Conservation (phyloP, 2,797 vertebrate species). For the Ptychadena robeensis region DNA sequence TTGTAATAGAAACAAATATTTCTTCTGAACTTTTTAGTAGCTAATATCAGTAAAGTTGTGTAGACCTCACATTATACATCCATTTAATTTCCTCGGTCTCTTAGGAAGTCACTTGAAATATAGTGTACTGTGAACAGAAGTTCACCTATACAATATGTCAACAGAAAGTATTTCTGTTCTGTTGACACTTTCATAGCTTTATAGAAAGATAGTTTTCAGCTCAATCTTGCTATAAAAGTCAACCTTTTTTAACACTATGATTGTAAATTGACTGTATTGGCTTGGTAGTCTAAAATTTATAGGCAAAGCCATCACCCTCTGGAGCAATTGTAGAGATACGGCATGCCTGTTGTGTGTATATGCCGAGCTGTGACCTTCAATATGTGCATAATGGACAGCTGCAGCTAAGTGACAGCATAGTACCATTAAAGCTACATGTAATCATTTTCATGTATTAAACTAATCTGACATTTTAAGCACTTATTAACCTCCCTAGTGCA, state of each 20-base stretch:
- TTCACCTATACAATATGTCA: not conserved
- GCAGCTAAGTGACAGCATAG: no score
- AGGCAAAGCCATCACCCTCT: not conserved
- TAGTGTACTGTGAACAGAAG: not conserved
- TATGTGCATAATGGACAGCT: no score
- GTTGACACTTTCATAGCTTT: not conserved
- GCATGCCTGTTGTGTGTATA: not conserved
- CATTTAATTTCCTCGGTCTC: constrained; percentile 13
- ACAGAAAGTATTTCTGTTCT: not conserved
- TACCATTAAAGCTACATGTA: no score
- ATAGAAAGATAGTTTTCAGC: not conserved
- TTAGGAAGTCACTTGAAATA: not conserved
- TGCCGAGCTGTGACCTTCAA: not conserved
- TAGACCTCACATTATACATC: constrained; percentile 16
- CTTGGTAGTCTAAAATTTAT: not conserved
- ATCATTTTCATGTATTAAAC: no score
- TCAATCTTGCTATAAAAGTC: not conserved
- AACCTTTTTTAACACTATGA: not conserved
- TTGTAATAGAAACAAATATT: constrained; percentile 50
- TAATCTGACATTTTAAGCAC: no score
- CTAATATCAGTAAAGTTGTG: constrained; percentile 14
- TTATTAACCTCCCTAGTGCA: no score
- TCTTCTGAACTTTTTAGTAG: constrained; percentile 23
- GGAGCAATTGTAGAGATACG: not conserved
- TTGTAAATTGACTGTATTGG: not conserved